These are phyloP conservation scores for Equus przewalskii DNA, from an alignment of 2,113 vertebrate genomes.

Conservation along the genomic window DNA sequence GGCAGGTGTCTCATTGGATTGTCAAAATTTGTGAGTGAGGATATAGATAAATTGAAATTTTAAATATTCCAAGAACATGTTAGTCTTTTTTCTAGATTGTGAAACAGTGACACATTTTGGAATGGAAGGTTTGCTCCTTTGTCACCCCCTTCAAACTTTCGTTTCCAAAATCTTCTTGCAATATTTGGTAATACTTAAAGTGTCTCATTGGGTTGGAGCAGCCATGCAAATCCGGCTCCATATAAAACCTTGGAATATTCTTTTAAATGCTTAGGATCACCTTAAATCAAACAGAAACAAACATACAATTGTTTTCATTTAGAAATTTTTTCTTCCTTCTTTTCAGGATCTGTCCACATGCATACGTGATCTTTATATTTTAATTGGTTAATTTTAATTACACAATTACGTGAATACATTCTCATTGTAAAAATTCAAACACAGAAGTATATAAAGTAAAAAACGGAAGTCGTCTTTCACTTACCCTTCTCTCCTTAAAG, in stretches of 20 bases:
- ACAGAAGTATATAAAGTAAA: background rate
- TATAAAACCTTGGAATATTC: background rate
- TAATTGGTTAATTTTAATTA: background rate
- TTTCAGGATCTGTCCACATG: background rate
- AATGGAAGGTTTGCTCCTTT: constrained; percentile 13
- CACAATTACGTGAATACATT: background rate
- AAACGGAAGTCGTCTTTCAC: background rate
- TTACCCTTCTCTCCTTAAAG: background rate
- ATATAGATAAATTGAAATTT: constrained; percentile 48
- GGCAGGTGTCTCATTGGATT: background rate
- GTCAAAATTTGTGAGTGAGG: constrained; percentile 7
- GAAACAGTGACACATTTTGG: background rate
- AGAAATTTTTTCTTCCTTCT: background rate
- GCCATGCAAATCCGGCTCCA: background rate
- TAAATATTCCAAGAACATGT: background rate
- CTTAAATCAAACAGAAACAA: constrained; percentile 54
- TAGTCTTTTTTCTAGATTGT: constrained; percentile 14
- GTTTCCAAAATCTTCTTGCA: constrained; percentile 19
- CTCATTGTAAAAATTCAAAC: background rate
- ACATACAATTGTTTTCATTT: background rate
- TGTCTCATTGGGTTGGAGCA: constrained; percentile 6
- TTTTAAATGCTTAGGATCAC: background rate
- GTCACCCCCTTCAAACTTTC: constrained; percentile 18
- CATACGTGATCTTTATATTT: background rate
- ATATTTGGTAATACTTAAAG: background rate